Evolutionary conservation across 2,888 invertebrate species (phyloP), one percentile per base, ranked within the genome.

Genomic region (Linyphia triangularis): DNA sequence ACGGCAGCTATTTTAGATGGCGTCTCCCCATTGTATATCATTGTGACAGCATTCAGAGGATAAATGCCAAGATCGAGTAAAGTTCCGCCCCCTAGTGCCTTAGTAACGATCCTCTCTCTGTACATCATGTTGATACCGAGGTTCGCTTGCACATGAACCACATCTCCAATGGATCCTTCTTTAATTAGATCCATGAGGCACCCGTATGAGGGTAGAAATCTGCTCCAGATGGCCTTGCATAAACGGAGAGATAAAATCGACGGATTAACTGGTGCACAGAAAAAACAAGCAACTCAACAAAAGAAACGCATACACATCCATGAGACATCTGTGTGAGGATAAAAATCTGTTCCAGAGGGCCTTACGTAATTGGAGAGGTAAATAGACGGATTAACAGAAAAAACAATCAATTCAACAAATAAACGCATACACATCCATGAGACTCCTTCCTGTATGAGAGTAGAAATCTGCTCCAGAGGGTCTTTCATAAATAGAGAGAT

Each of bases 331-430:
- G 92, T 97, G 97, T 0, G 94, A 94, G 0, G 98, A 98, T 88
- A 97, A 95, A 93, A 95, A 97, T 37, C 97, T 94, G 0, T 96
- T 96, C 98, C 98, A 98, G n/a, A 97, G 94, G 0, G 95, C 98
- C 94, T 93, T n/a, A n/a, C n/a, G n/a, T n/a, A n/a, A n/a, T n/a
- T n/a, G n/a, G n/a, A n/a, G n/a, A n/a, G n/a, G n/a, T n/a, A n/a
- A n/a, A n/a, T n/a, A n/a, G n/a, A n/a, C n/a, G n/a, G n/a, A n/a
- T n/a, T n/a, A n/a, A n/a, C n/a, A n/a, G n/a, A n/a, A n/a, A n/a
- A n/a, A n/a, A n/a, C n/a, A n/a, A n/a, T n/a, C n/a, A n/a, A n/a
- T n/a, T n/a, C n/a, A n/a, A n/a, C n/a, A n/a, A n/a, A n/a, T n/a
- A n/a, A n/a, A n/a, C n/a, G n/a, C n/a, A n/a, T n/a, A n/a, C n/a